These are phyloP conservation scores for Theretra japonica DNA, from an alignment of 2,888 invertebrate genomes.

Conservation along the genomic window DNA sequence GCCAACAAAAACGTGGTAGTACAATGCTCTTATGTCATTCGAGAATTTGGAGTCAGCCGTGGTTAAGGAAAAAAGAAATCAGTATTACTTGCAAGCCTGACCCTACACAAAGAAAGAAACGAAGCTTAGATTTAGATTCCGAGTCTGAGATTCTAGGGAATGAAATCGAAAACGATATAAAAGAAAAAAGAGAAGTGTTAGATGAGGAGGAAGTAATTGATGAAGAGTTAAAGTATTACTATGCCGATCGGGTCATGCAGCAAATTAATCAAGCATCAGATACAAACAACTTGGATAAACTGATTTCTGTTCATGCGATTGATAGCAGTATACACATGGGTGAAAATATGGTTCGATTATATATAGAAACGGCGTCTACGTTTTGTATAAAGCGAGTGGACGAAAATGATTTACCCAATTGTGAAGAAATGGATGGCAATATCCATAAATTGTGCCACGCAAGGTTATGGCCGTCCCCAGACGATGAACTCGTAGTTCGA, in stretches of 20 bases:
- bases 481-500: conserved; percentile 62
- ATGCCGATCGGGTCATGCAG: conserved; percentile 63
- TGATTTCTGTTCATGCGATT: conserved; percentile 62
- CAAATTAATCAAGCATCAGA: conserved; percentile 55
- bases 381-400: conserved; percentile 61
- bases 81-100: conserved; percentile 58
- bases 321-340: conserved; percentile 60
- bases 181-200: conserved; percentile 51
- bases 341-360: conserved; percentile 62
- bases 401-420: conserved; percentile 50
- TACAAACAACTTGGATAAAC: conserved; percentile 66
- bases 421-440: conserved; percentile 68
- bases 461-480: conserved; percentile 66
- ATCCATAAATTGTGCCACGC: conserved; percentile 64
- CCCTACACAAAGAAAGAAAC: conserved; percentile 28
- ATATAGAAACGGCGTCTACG: conserved; percentile 67
- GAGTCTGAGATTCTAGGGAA: background rate
- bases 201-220: conserved; percentile 62
- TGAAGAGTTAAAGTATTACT: conserved; percentile 64
- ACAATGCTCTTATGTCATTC: conserved; percentile 69
- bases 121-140: background rate
- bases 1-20: conserved; percentile 41
- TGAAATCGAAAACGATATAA: conserved; percentile 24
- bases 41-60: conserved; percentile 81
- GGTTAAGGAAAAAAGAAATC: conserved; percentile 71